Base-by-base conservation (phyloP, 1,140 invertebrate species). In the Lepeophtheirus salmonis region DNA sequence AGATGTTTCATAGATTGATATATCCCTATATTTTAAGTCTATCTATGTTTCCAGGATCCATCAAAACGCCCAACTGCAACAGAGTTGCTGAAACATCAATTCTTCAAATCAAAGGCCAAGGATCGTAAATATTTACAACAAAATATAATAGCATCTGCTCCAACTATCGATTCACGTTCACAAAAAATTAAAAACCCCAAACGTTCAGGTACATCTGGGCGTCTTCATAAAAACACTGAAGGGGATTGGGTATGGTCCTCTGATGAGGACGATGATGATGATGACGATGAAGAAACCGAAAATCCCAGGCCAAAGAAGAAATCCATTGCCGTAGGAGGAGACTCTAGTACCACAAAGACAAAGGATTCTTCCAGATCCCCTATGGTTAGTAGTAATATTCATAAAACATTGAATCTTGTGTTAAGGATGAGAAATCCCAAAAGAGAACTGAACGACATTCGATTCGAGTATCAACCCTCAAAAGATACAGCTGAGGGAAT, bases 231-330 rank as follows among this genome's bases (percentile, higher is more conserved):
- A 67, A 95, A 89, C 50, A 84, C 90, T 64, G 89, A 89, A n/a
- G 90, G 90, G 2, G 88, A 91, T 68, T 97, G 91, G 91, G 88
- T 95, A 16, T 96, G 90, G 90, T 92, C 89, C n/a, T 89, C 86
- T 62, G 89, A 86, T 63, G 75, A 76, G 60, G 68, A 70, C 17
- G 65, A 67, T 18, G 67, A 67, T 66, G 81, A 83, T 65, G 80
- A 84, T 70, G 52, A 70, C 30, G 68, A 70, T 17, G 66, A 67
- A 18, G 67, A 67, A 66, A 81, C 83, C 65, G 80, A 84, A 70
- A 52, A 70, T 70, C 4, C n/a, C n/a, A 62, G 70, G 66, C 64
- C 69, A 70, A 24, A 4, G 50, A 52, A 10, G 50, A 52, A 4
- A 16, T 52, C n/a, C 50, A 16, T 52, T 10, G 4, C 21, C 12